Conservation (phyloP, 2,888 invertebrate species). For the Acrobasis suavella region DNA sequence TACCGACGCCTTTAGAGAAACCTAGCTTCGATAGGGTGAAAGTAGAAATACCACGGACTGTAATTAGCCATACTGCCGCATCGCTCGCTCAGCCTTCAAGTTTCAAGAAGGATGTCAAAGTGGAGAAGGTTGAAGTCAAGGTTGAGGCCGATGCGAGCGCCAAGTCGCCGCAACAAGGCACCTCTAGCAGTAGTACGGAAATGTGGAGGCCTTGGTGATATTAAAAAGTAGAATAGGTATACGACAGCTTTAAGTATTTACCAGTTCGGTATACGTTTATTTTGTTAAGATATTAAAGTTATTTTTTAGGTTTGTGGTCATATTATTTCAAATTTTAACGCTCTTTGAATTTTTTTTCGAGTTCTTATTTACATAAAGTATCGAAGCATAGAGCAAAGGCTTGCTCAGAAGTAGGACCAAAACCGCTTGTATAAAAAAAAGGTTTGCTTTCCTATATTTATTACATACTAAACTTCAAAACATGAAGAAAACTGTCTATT, state of each 20-base stretch:
- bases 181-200: conserved; percentile 56
- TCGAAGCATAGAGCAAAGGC: too few species aligned
- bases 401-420: too few species aligned
- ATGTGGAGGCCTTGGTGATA: conserved; percentile 77
- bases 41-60: conserved; percentile 48
- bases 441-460: too few species aligned
- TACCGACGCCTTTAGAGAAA: conserved; percentile 52
- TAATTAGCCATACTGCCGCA: conserved; percentile 74
- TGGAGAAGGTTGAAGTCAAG: conserved; percentile 38
- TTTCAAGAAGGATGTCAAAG: conserved; percentile 34
- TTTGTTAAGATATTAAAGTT: conserved; percentile 27
- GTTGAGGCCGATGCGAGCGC: conserved; percentile 57
- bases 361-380: too few species aligned
- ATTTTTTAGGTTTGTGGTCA: conserved; percentile 28
- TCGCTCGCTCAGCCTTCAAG: conserved; percentile 62
- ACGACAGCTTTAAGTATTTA: conserved; percentile 62
- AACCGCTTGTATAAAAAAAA: too few species aligned
- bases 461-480: too few species aligned
- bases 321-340: neutral
- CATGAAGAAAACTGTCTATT: too few species aligned
- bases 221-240: conserved; percentile 16
- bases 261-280: conserved; percentile 54
- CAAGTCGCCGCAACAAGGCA: conserved; percentile 61
- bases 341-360: too few species aligned
- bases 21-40: conserved; percentile 35